A percentile compares a stretch with the other conserved stretches of the same genome.
Conservation (phyloP, 92 coral and sea anemone species). For the Muricea muricata region DNA sequence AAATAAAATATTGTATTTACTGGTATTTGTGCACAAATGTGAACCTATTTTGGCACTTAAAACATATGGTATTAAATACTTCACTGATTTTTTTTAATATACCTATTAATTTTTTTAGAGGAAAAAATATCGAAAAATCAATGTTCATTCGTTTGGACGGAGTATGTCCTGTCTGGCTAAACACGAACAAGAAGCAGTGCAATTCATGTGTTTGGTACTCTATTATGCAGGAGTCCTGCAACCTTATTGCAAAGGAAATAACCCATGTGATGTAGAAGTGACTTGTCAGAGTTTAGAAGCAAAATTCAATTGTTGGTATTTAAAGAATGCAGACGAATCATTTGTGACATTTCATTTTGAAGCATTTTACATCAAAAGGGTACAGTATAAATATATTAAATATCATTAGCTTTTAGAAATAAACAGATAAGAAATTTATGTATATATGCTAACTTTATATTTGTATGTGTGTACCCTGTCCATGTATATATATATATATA, state of each 20-base stretch:
- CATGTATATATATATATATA: too few species aligned
- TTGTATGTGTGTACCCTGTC: too few species aligned
- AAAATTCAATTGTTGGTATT: neutral
- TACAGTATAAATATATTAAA: neutral
- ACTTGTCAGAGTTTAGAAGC: neutral
- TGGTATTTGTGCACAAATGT: too few species aligned
- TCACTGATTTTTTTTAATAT: neutral
- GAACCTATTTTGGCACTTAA: neutral
- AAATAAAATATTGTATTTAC: too few species aligned
- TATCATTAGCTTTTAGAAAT: too few species aligned
- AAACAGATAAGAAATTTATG: too few species aligned
- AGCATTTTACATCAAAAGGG: neutral
- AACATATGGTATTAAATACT: neutral
- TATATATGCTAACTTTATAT: too few species aligned
- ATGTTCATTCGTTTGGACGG: neutral
- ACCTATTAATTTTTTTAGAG: neutral
- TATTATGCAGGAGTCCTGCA: constrained; percentile 7
- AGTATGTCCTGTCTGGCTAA: neutral
- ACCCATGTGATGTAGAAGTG: neutral
- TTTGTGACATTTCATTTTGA: neutral
- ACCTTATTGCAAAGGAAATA: constrained; percentile 4
- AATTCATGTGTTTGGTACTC: constrained; percentile 4
- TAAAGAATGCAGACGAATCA: neutral
- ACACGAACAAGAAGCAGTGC: neutral
- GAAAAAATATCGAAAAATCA: neutral